phyloP scores from a whole-genome alignment of 2,888 invertebrate species.

The Halictus quadricinctus region DNA sequence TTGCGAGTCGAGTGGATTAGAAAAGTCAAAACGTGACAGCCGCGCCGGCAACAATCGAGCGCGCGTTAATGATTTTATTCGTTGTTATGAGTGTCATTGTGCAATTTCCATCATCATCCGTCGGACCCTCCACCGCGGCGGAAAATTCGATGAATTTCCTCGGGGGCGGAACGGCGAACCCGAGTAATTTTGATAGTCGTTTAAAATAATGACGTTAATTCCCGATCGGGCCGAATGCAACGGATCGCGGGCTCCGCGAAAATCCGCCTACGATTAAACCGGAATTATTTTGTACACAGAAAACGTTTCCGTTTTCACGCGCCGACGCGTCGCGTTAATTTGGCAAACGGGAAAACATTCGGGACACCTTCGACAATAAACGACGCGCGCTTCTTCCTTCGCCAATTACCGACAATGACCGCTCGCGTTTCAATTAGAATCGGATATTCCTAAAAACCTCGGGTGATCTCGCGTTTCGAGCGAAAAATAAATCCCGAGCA shows the following conservation, averaged over 20 bases:
- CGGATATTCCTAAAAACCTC: neutral
- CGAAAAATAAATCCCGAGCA: neutral
- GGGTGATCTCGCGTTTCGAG: neutral
- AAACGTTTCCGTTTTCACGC: neutral
- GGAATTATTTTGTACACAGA: neutral
- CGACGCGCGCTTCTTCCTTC: neutral
- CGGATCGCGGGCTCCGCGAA: neutral
- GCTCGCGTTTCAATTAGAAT: neutral
- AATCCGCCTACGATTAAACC: neutral
- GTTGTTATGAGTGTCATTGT: constrained; percentile 29
- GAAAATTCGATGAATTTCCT: constrained; percentile 31
- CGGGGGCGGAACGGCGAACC: neutral
- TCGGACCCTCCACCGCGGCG: neutral
- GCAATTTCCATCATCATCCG: constrained; percentile 2
- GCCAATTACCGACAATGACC: neutral
- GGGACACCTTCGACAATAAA: neutral
- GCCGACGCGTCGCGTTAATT: neutral
- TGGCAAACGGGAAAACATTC: neutral
- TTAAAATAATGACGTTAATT: constrained; percentile 44
- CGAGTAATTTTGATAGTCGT: constrained; percentile 46
- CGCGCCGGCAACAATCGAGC: neutral
- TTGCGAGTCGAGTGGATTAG: neutral
- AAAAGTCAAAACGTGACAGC: constrained; percentile 18
- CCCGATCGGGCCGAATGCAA: neutral
- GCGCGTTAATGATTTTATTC: constrained; percentile 38